Conservation (phyloP, 2,113 vertebrate species). For the Accipiter cooperii region DNA sequence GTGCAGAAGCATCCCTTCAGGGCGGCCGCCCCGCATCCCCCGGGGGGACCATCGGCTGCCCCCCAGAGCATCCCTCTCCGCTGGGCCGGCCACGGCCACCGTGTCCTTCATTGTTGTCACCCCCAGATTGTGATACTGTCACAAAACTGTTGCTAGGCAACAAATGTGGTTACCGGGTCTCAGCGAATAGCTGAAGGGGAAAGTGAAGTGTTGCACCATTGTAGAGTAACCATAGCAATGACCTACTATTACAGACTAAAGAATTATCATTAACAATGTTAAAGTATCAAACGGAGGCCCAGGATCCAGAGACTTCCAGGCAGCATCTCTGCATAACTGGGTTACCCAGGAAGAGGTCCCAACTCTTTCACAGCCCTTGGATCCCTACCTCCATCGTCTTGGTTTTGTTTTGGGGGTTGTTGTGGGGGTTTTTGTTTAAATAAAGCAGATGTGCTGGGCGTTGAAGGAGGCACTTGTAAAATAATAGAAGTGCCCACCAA, state of each 20-base stretch:
- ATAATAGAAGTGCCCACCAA: background rate
- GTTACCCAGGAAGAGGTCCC: slow-evolving; percentile 41
- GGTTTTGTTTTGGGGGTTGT: background rate
- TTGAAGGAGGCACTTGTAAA: background rate
- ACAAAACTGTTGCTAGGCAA: slow-evolving; percentile 84
- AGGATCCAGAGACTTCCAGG: slow-evolving; percentile 63
- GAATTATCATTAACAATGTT: slow-evolving; percentile 83
- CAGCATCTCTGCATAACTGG: slow-evolving; percentile 63
- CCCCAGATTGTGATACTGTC: slow-evolving; percentile 77
- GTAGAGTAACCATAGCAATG: slow-evolving; percentile 87
- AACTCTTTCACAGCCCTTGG: slow-evolving; percentile 3
- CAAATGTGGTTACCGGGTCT: slow-evolving; percentile 78
- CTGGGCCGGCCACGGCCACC: slow-evolving; percentile 38
- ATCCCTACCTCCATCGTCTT: background rate
- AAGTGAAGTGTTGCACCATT: slow-evolving; percentile 81
- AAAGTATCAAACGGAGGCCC: slow-evolving; percentile 74
- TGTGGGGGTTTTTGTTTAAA: background rate
- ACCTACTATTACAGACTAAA: slow-evolving; percentile 84
- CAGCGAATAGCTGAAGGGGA: slow-evolving; percentile 80
- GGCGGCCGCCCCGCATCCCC: fast-evolving
- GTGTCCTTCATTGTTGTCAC: slow-evolving; percentile 76
- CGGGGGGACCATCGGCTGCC: background rate
- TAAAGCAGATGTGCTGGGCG: background rate
- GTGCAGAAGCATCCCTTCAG: background rate
- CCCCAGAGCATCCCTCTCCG: slow-evolving; percentile 12